Evolutionary conservation across 2,797 vertebrate species (phyloP).

Genomic region (Cygnus olor): DNA sequence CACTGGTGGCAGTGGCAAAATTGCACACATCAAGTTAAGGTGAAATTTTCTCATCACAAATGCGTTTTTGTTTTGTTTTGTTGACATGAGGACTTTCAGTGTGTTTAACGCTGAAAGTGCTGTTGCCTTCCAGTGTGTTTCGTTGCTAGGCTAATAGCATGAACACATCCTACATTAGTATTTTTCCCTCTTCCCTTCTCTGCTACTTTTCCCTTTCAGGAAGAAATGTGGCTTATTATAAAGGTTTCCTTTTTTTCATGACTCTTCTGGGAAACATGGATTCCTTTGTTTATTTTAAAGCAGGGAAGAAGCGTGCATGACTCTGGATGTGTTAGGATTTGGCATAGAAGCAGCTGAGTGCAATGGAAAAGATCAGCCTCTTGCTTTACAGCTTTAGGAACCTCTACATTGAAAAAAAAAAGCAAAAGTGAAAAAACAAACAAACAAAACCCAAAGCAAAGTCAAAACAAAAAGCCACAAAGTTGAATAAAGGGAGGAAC

Average conservation of each 20-base stretch:
- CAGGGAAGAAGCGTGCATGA: not conserved
- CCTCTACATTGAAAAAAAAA: not conserved
- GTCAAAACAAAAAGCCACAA: not conserved
- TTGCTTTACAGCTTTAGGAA: not conserved
- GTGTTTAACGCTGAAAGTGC: not conserved
- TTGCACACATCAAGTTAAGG: not conserved
- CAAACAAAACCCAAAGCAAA: no score
- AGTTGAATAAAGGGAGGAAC: not conserved
- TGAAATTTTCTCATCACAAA: not conserved
- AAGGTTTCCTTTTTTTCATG: not conserved
- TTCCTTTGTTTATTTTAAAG: conserved; percentile 34
- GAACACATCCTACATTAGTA: not conserved
- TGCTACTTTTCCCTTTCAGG: conserved; percentile 13
- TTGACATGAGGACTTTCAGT: conserved; percentile 18
- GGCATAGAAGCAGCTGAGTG: not conserved
- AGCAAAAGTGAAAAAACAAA: not conserved
- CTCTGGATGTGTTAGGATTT: not conserved
- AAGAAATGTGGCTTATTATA: not conserved
- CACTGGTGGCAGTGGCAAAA: not conserved
- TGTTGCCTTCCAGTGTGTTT: conserved; percentile 41
- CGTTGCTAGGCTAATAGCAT: conserved; percentile 61
- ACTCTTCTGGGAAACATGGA: conserved; percentile 13
- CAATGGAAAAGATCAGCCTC: not conserved
- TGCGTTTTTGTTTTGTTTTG: not conserved
- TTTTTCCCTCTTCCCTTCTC: conserved; percentile 16